A percentile compares a stretch with the other conserved stretches of the same genome.
phyloP scores from a whole-genome alignment of 1,140 invertebrate species.

The Drosophila leontia region DNA sequence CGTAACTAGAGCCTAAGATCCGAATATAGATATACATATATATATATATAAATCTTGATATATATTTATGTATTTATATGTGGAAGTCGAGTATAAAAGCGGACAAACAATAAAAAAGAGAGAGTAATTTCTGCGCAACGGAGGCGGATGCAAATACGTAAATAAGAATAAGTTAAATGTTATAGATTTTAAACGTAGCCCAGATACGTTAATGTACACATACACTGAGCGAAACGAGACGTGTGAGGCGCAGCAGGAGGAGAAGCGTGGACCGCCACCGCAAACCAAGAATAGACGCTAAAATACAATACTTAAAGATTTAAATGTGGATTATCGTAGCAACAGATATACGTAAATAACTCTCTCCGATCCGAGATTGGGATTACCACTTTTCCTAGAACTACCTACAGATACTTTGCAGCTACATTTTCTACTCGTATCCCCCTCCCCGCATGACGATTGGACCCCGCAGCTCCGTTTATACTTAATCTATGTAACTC shows the following conservation, averaged over 20 bases:
- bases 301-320: constrained; percentile 68
- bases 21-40: constrained; percentile 54
- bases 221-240: constrained; percentile 40
- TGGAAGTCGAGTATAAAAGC: constrained; percentile 59
- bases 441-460: constrained; percentile 31
- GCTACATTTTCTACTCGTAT: constrained; percentile 53
- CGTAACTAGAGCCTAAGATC: constrained; percentile 81
- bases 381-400: constrained; percentile 34
- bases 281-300: constrained; percentile 62
- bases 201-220: constrained; percentile 71
- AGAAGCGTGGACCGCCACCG: constrained; percentile 40
- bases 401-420: constrained; percentile 58
- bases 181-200: constrained; percentile 78
- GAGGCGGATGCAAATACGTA: constrained; percentile 61
- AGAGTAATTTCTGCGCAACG: constrained; percentile 48
- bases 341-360: constrained; percentile 79
- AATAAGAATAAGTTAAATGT: constrained; percentile 79
- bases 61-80: constrained; percentile 71
- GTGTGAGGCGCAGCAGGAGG: constrained; percentile 25
- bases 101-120: constrained; percentile 71
- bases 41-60: constrained; percentile 46
- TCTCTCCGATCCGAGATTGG: constrained; percentile 26
- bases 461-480: constrained; percentile 56
- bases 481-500: constrained; percentile 73
- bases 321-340: constrained; percentile 80